Evolutionary conservation across 2,888 invertebrate species (phyloP).

Genomic region (Tetrapedia diversipes): DNA sequence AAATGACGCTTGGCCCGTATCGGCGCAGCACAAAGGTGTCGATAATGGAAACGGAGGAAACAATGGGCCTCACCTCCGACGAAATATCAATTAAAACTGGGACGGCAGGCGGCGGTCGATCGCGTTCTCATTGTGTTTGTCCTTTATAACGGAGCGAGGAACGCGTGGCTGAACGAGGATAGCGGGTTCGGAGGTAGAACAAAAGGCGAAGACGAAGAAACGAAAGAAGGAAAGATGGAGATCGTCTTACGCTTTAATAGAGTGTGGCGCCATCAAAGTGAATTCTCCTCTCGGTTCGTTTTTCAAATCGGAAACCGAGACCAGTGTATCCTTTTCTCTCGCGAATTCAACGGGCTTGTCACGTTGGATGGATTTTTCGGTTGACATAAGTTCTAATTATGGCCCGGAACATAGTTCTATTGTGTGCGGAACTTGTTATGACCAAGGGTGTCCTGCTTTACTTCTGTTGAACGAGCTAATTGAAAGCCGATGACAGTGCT

Average conservation of each 20-base stretch:
- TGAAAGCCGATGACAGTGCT: too few relatives aligned
- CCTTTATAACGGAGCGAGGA: constrained; percentile 27
- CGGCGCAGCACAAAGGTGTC: constrained; percentile 73
- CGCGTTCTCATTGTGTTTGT: constrained; percentile 57
- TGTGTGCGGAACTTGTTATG: too few relatives aligned
- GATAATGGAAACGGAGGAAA: constrained; percentile 68
- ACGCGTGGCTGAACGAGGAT: too few relatives aligned
- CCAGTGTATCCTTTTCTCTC: too few relatives aligned
- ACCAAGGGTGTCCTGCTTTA: too few relatives aligned
- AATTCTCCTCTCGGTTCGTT: constrained; percentile 9
- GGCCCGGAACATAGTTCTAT: too few relatives aligned
- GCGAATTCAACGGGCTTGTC: too few relatives aligned
- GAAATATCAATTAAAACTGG: constrained; percentile 78
- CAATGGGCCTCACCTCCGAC: constrained; percentile 63
- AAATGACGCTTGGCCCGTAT: constrained; percentile 74
- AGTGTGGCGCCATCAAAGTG: constrained; percentile 28
- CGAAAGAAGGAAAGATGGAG: constrained; percentile 19
- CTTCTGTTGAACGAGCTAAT: too few relatives aligned
- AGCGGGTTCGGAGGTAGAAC: too few relatives aligned
- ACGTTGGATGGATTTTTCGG: too few relatives aligned
- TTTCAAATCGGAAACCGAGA: constrained; percentile 12
- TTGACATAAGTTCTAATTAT: too few relatives aligned
- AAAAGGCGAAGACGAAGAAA: constrained; percentile 17
- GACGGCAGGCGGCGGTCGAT: constrained; percentile 52
- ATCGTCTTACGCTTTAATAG: constrained; percentile 39